Evolutionary conservation across 2,888 invertebrate genomes (phyloP).

Genomic region (Pristionchus japonicus): DNA sequence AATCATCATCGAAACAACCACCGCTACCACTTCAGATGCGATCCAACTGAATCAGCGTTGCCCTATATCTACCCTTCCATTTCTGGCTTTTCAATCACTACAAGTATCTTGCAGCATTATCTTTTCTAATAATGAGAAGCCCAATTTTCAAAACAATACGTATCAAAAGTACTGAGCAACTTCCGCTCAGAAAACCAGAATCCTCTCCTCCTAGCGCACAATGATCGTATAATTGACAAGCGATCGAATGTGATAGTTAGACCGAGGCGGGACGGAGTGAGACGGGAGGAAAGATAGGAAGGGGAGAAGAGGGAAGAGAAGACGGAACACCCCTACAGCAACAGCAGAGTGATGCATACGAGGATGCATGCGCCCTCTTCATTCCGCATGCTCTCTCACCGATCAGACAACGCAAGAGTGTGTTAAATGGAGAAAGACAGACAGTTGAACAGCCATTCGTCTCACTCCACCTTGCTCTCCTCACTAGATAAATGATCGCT

Average conservation of each 20-base stretch:
- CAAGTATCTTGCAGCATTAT: not conserved
- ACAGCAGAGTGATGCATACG: not conserved
- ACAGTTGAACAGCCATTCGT: not conserved
- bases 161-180: no score
- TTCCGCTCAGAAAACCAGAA: not conserved
- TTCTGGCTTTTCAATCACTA: not conserved
- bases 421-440: not conserved
- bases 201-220: not conserved
- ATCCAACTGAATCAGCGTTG: not conserved
- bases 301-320: not conserved
- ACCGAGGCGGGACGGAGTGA: not conserved
- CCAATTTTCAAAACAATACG: no score
- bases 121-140: not conserved
- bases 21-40: not conserved
- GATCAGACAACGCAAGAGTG: not conserved
- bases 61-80: not conserved
- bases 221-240: not conserved
- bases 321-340: not conserved
- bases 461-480: not conserved
- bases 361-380: not conserved
- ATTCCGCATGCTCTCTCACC: not conserved
- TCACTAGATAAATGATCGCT: not conserved
- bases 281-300: not conserved
- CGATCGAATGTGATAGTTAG: slow-evolving; percentile 2
- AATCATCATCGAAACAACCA: not conserved